Base-by-base conservation (phyloP, 1,140 invertebrate species). In the Hypsibius dujardini region DNA sequence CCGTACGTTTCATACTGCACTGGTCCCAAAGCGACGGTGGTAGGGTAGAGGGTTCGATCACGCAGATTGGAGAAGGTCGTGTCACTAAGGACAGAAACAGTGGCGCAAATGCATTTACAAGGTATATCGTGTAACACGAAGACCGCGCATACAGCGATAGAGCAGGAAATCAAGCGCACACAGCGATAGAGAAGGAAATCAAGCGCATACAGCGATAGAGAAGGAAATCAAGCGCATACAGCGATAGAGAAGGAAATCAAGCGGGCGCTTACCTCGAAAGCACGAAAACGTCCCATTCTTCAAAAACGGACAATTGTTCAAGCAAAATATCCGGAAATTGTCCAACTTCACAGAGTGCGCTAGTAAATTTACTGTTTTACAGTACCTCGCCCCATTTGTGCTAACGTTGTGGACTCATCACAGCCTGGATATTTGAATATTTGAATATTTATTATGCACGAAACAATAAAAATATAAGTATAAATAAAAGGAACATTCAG, bases 241-340 rank as follows among this genome's bases (percentile, higher is more conserved):
- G 28, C 28, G 28, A 28, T 28, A 28, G 28, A 28, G 28, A 28
- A 28, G 28, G 28, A 28, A 28, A 28, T 28, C 28, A 28, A 28
- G 28, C 28, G 28, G 28, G 28, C 28, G 28, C 28, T 56, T 56
- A 56, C 50, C 7, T 12, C 7, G 7, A 12, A 7, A 56, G 50
- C 50, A n/a, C n/a, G n/a, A 56, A 56, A 12, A 56, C n/a, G 50
- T 56, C n/a, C 50, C 50, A 56, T 56, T 56, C 50, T 56, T 28
- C 28, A 56, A 56, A n/a, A n/a, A 12, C 50, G n/a, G n/a, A 28
- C 28, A 28, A 28, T 28, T 28, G 28, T 28, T 28, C 28, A 28
- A 28, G 28, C 28, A 28, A 28, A 28, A 28, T 28, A 28, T 28
- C 28, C 28, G 28, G 28, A 28, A 28, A 28, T 28, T 28, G 28